A percentile compares a stretch with the other conserved stretches of the same genome.
Evolutionary conservation across 2,113 vertebrate species (phyloP).

Genomic region (Misgurnus anguillicaudatus): DNA sequence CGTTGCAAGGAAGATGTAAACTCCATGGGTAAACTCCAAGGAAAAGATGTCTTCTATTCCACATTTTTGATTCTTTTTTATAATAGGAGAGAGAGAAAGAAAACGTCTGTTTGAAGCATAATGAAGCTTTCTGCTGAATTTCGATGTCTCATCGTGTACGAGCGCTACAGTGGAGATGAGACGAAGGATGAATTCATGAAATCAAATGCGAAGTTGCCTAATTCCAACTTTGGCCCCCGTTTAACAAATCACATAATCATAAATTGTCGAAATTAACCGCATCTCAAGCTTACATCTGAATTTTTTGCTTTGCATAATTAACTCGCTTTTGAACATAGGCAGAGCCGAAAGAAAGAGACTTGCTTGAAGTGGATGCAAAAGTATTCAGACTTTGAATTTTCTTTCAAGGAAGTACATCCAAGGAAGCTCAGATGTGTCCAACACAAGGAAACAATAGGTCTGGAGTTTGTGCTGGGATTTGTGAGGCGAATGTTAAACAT

Average conservation of each 20-base stretch:
- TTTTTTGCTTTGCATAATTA: constrained; percentile 29
- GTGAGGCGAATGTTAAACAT: neutral
- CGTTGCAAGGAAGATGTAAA: constrained; percentile 52
- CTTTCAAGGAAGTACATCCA: neutral
- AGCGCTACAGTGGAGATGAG: constrained; percentile 1
- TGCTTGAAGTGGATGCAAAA: neutral
- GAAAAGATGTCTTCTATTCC: constrained; percentile 44
- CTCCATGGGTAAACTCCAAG: constrained; percentile 45
- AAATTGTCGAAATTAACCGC: constrained; percentile 37
- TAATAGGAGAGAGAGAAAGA: constrained; percentile 29
- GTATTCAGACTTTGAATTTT: no score
- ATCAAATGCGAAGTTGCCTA: constrained; percentile 40
- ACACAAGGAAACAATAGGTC: neutral
- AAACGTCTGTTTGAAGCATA: constrained; percentile 50
- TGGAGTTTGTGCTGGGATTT: neutral
- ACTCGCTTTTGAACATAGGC: neutral
- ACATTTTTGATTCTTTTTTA: constrained; percentile 44
- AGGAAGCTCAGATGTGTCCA: neutral
- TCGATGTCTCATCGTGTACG: constrained; percentile 38
- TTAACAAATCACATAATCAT: constrained; percentile 48
- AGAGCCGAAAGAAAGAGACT: neutral
- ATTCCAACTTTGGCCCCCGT: neutral
- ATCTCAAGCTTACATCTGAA: constrained; percentile 31
- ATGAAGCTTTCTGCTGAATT: constrained; percentile 38
- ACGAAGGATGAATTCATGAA: constrained; percentile 46